Evolutionary conservation across 2,797 vertebrate species (phyloP), one percentile per base, ranked within the genome.

Genomic region (Sciaenops ocellatus): DNA sequence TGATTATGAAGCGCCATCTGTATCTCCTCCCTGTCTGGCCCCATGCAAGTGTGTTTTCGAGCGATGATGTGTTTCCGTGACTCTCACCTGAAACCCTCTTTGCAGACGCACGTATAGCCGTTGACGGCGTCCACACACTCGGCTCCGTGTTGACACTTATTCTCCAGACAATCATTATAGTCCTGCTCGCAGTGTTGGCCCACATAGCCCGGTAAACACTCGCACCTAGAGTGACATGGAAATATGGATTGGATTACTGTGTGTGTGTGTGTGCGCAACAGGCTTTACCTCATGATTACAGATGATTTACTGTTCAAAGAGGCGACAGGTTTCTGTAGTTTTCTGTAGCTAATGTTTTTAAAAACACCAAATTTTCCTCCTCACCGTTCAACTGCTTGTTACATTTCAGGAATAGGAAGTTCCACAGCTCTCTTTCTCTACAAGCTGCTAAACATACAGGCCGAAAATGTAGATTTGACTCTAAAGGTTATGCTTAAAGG

Each of bases 31-130:
- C 86, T 84, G 79, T 83, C 85, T 82, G 83, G 84, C 80, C 66
- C 69, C 34, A 38, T 47, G 56, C 59, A 38, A 56, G 68, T 73
- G 56, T 65, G 38, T 76, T 56, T 77, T 61, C 13, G 11, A 56
- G 54, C 50, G 13, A 44, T 60, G 77, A 66, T 79, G 69, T 59
- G 44, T 78, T 66, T 69, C 66, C 44, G 24, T 18, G 55, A 52
- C 51, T 63, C 90, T 20, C 93, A 99, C 98, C 97, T 99, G 96
- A 99, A 99, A 41, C 97, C 98, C 85, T 97, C 95, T 52, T 96
- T 97, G 60, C 98, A 99, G 90, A 96, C 69, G 70, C 98, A 99
- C 3, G 97, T 97, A 90, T 99, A 98, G 66, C 97, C 96, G 7
- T 97, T 97, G 90, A 98, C 92, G 0, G 96, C 95, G 1, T 98